Evolutionary conservation across 2,888 invertebrate species (phyloP).

Genomic region (Dysmachus trigonus): DNA sequence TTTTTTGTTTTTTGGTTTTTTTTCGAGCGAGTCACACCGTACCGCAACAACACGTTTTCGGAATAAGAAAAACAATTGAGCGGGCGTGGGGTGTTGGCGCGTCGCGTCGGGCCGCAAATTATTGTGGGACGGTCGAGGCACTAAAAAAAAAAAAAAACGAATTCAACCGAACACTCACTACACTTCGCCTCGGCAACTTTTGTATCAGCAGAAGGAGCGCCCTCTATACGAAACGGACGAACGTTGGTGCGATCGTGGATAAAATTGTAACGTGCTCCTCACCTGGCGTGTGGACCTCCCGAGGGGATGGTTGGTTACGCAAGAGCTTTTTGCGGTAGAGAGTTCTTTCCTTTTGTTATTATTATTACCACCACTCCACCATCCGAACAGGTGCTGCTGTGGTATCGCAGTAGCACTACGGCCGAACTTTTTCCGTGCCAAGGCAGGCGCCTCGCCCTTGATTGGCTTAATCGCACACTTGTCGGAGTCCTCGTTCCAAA

Average conservation of each 20-base stretch:
- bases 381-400: not conserved
- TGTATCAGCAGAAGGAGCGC: not conserved
- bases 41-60: not conserved
- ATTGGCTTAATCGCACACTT: conserved; percentile 26
- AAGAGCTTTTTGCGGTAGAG: conserved; percentile 1
- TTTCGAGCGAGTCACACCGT: not conserved
- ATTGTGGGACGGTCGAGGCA: not conserved
- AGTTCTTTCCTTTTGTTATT: not conserved
- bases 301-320: not conserved
- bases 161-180: not conserved
- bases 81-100: not conserved
- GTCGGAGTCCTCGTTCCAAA: conserved; percentile 24
- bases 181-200: not conserved
- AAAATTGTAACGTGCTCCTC: not conserved
- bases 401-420: not conserved
- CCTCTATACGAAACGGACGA: not conserved
- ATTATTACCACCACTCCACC: not conserved
- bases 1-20: too few species aligned
- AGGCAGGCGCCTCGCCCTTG: not conserved
- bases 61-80: conserved; percentile 7
- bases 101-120: not conserved
- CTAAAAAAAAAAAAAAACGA: not conserved
- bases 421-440: not conserved
- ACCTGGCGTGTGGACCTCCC: not conserved
- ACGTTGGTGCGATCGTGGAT: conserved; percentile 13